These are phyloP conservation scores for Micronisus gabar DNA, from an alignment of 2,113 vertebrate species.

Conservation along the genomic window DNA sequence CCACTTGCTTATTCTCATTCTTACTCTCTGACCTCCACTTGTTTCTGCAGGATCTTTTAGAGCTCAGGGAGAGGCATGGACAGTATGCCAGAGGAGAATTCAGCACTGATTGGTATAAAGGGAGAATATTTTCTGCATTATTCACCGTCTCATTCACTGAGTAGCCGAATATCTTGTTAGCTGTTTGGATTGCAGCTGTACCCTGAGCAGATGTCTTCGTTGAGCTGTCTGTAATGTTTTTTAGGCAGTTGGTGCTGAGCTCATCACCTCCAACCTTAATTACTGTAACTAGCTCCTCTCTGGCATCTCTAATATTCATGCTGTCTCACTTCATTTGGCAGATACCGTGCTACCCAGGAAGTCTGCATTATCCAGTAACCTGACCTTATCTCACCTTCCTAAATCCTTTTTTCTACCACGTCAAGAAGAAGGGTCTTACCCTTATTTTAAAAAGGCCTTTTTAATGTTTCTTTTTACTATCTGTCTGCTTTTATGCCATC, in stretches of 20 bases:
- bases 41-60: not conserved
- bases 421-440: not conserved
- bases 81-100: not conserved
- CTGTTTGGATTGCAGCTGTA: not conserved
- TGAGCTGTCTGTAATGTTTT: not conserved
- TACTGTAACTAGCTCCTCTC: not conserved
- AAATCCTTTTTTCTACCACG: not conserved
- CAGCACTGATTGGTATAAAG: not conserved
- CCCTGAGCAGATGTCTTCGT: not conserved
- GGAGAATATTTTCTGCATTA: not conserved
- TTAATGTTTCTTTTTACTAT: not conserved
- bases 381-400: not conserved
- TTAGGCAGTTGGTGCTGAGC: not conserved
- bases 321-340: not conserved
- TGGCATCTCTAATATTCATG: not conserved
- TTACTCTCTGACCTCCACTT: not conserved
- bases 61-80: not conserved
- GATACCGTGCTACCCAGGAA: not conserved
- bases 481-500: not conserved
- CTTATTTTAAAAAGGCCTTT: not conserved
- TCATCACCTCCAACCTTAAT: constrained; percentile 27
- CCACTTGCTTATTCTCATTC: not conserved
- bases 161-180: not conserved
- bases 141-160: not conserved
- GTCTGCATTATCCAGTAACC: not conserved